Evolutionary conservation across 2,113 vertebrate species (phyloP), one percentile per base, ranked within the genome.

Genomic region (Lampris megalopsis): DNA sequence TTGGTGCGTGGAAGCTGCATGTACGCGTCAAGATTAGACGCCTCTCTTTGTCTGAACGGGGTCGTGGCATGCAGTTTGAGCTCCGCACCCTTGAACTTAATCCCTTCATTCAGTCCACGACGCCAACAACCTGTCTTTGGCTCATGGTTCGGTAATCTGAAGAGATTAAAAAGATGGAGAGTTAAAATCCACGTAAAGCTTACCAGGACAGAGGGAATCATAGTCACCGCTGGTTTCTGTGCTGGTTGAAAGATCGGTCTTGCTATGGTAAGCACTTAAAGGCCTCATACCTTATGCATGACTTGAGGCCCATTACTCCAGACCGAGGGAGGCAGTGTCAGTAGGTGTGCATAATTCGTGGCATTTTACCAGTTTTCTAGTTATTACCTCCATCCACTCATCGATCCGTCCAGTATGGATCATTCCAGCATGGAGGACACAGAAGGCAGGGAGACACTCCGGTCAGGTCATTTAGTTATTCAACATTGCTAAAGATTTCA

Each of bases 1-100:
- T 35, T 80, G 49, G 63, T 45, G 47, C 50, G 47, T 11, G 38
- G 41, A 66, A 68, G 43, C 45, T 40, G 37, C 57, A 58, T n/a
- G 61, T 77, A 50, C 6, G 24, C 47, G 38, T 1, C 50, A 35
- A 38, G 37, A 61, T 11, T 13, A 52, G 43, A 0, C 0, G 50
- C 2, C 48, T 65, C 11, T 24, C 43, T 7, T 35, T 24, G 4
- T 60, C 4, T 1, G n/a, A 37, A 24, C 43, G 56, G 13, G 3
- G 24, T 13, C 24, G 38, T 52, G 50, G 9, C 3, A 52, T 52
- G 2, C 9, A 9, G 50, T 45, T 4, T 45, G 7, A 45, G 7
- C 7, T 45, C 24, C 24, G 24, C 43, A 45, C 43, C 7, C 43
- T 7, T 5, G 4, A 45, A 45, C 4, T 45, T 45, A 45, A 45